A percentile compares a stretch with the other conserved stretches of the same genome.
Conservation (phyloP, 1,140 invertebrate species). For the Drosophila bipectinata region DNA sequence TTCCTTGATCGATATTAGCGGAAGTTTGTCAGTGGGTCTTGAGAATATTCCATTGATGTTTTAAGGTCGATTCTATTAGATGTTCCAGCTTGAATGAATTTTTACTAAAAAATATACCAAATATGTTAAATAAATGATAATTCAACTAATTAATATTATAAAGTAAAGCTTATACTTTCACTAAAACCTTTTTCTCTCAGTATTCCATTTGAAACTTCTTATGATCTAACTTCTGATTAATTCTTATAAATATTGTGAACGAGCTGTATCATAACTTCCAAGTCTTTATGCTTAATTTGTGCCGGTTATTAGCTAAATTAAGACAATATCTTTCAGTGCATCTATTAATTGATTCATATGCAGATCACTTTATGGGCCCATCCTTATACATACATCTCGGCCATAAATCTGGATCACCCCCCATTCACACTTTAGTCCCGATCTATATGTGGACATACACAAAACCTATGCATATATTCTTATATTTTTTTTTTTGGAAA, state of each 20-base stretch:
- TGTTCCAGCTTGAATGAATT: slow-evolving; percentile 7
- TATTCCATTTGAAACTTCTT: no score
- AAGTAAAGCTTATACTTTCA: no score
- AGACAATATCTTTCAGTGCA: slow-evolving; percentile 38
- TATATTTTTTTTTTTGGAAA: neutral
- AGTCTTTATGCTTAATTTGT: slow-evolving; percentile 1
- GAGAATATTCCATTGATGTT: neutral
- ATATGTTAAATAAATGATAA: no score
- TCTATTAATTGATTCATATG: slow-evolving; percentile 42
- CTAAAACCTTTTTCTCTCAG: no score
- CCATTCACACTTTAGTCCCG: neutral
- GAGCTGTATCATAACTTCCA: neutral
- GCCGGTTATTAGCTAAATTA: slow-evolving; percentile 34
- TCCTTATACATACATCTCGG: slow-evolving; percentile 13
- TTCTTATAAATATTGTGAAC: neutral
- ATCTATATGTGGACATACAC: neutral
- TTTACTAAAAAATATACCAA: slow-evolving; percentile 18
- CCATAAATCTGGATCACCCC: slow-evolving; percentile 31
- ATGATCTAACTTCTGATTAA: slow-evolving; percentile 4
- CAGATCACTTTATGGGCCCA: slow-evolving; percentile 18
- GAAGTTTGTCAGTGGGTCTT: slow-evolving; percentile 2
- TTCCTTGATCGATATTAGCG: slow-evolving; percentile 2
- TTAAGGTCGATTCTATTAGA: slow-evolving; percentile 21
- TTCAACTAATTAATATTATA: neutral
- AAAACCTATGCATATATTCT: neutral